These are phyloP conservation scores for Altica lythri DNA, from an alignment of 2,888 invertebrate genomes.

Conservation along the genomic window DNA sequence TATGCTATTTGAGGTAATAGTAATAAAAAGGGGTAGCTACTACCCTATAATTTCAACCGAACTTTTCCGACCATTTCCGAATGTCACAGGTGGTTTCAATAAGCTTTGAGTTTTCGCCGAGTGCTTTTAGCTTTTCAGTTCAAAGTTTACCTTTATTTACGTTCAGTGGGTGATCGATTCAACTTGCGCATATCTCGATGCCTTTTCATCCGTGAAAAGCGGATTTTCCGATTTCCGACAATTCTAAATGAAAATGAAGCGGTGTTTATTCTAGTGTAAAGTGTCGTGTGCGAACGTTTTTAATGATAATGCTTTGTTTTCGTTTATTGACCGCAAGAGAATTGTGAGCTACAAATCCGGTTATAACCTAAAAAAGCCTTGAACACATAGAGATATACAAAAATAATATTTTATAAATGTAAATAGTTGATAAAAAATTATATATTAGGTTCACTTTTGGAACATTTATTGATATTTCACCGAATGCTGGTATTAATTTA, in stretches of 20 bases:
- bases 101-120: conserved; percentile 1
- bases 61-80: neutral
- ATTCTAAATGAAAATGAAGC: conserved; percentile 14
- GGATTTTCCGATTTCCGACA: conserved; percentile 20
- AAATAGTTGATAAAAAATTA: no score
- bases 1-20: no score
- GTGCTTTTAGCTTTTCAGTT: conserved; percentile 17
- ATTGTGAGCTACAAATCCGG: conserved; percentile 6
- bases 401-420: conserved; percentile 10
- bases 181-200: conserved; percentile 15
- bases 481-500: no score
- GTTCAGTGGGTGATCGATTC: conserved; percentile 31
- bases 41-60: neutral
- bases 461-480: no score
- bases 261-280: conserved; percentile 18
- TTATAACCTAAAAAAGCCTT: conserved; percentile 18
- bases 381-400: neutral
- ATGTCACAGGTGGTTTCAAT: conserved; percentile 9
- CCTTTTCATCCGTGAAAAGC: conserved; percentile 24
- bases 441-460: no score
- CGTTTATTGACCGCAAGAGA: conserved; percentile 10
- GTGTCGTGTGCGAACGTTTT: conserved; percentile 2
- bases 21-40: no score
- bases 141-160: conserved; percentile 25
- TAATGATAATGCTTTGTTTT: conserved; percentile 12